A percentile compares a stretch with the other conserved stretches of the same genome.
Evolutionary conservation across 1,140 invertebrate genomes (phyloP).

Genomic region (Plectus sambesii): DNA sequence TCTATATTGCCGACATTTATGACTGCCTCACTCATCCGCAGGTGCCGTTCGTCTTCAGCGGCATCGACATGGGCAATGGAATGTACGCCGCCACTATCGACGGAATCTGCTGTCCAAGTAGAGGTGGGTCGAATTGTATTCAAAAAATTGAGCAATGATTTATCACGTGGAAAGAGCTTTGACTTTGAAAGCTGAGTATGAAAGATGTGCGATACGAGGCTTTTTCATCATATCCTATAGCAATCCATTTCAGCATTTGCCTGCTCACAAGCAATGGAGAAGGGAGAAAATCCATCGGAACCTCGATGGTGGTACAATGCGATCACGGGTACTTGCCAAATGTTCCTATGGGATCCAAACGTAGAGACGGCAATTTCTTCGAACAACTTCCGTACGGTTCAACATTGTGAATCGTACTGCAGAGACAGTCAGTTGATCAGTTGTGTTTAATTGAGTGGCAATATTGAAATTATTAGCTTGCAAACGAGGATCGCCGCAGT

Average conservation of each 20-base stretch:
- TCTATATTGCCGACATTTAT: conserved; percentile 40
- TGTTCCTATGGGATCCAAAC: conserved; percentile 41
- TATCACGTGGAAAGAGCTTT: no score
- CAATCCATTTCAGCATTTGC: conserved; percentile 32
- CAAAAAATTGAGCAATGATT: no score
- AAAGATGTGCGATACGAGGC: no score
- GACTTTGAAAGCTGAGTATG: no score
- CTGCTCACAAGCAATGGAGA: conserved; percentile 41
- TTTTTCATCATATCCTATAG: no score
- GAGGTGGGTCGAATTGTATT: conserved; percentile 17
- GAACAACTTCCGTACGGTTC: conserved; percentile 40
- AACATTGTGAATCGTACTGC: conserved; percentile 41
- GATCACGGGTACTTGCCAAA: conserved; percentile 37
- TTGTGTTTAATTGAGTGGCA: no score
- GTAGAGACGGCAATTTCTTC: conserved; percentile 36
- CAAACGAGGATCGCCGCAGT: no score
- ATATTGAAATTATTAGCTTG: no score
- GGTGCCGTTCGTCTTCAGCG: no score
- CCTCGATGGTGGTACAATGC: conserved; percentile 43
- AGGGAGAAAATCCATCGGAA: conserved; percentile 40
- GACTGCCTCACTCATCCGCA: conserved; percentile 41
- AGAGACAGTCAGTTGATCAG: conserved; percentile 33
- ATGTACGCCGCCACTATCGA: conserved; percentile 37
- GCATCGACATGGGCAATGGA: no score
- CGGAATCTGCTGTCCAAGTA: conserved; percentile 39